Evolutionary conservation across 2,797 vertebrate genomes (phyloP).

Genomic region (Oryzias dopingdopingensis): DNA sequence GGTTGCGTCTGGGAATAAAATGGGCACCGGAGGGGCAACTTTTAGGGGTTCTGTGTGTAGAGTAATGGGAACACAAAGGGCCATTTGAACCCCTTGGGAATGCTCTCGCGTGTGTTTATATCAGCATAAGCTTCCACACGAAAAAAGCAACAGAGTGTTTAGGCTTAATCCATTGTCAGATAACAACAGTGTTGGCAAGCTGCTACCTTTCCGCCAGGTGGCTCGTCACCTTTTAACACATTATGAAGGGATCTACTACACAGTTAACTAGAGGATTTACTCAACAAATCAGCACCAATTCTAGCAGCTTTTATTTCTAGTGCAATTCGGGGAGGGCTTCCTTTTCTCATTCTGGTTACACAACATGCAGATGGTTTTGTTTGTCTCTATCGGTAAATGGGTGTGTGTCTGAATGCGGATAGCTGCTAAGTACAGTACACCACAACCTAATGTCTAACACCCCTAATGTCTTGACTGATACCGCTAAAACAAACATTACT

Average conservation of each 20-base stretch:
- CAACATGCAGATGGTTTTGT: conserved; percentile 62
- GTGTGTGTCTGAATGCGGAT: conserved; percentile 3
- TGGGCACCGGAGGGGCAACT: conserved; percentile 29
- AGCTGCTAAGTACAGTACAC: conserved; percentile 34
- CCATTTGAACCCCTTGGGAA: conserved; percentile 6
- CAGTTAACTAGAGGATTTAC: conserved; percentile 26
- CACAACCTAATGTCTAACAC: conserved; percentile 42
- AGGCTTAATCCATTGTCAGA: conserved; percentile 15
- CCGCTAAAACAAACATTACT: too few relatives aligned
- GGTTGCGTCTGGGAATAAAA: conserved; percentile 28
- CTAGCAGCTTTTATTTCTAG: conserved; percentile 23
- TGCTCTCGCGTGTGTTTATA: conserved; percentile 14
- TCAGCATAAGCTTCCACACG: neutral
- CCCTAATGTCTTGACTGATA: too few relatives aligned
- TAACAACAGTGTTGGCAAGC: conserved; percentile 26
- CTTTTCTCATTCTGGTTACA: conserved; percentile 51
- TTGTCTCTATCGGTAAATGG: conserved; percentile 17
- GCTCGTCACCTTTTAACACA: conserved; percentile 16
- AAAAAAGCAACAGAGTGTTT: conserved; percentile 13
- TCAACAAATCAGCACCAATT: conserved; percentile 31
- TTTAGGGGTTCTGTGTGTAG: neutral
- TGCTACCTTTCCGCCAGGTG: conserved; percentile 37
- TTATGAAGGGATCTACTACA: conserved; percentile 11
- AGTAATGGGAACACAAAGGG: conserved; percentile 8
- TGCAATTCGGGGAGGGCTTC: conserved; percentile 21